Base-by-base conservation (phyloP, 2,113 vertebrate species). In the Callithrix jacchus region DNA sequence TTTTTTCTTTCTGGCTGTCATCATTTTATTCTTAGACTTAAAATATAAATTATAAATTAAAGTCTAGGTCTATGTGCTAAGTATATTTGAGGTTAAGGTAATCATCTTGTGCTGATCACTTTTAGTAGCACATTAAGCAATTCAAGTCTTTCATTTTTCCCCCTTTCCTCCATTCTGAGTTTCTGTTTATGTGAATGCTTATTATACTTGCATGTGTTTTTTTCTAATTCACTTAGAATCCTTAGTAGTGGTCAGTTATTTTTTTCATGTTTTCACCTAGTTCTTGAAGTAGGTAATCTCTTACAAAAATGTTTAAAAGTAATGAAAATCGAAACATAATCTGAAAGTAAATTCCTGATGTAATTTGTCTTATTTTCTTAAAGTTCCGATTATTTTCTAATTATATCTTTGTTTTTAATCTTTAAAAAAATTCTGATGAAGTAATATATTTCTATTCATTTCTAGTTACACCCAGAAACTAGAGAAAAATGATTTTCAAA, bases 161-260 rank as follows among this genome's bases (percentile, higher is more conserved):
- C 13, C 35, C 5, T 61, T 54, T 79, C 30, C 35, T 83, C 23
- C 27, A 32, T 91, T 77, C 27, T 82, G 71, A 91, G n/a, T 81
- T 95, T 35, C 37, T 94, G 6, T 82, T 92, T 94, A 71, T 81
- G 18, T 64, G 49, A 30, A 4, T 56, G 52, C 27, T 88, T 86
- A 52, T 52, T 20, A 68, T 45, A 45, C 13, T 70, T 83, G 47
- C 25, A 47, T 94, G 56, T 56, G 25, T 66, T 93, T 94, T 93
- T 87, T 92, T 25, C 27, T 66, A 71, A 47, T 70, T 92, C 11
- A 84, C 40, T 58, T 71, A 84, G 82, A 83, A 42, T 93, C 12
- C 32, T 95, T 84, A 93, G 87, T 92, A 87, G n/a, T 45, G 11
- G 52, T 49, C 42, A 96, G 92, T 93, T 91, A 89, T 70, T 91